A percentile compares a stretch with the other conserved stretches of the same genome.
Conservation (phyloP, 1,140 invertebrate species). For the Bathynomus jamesi region DNA sequence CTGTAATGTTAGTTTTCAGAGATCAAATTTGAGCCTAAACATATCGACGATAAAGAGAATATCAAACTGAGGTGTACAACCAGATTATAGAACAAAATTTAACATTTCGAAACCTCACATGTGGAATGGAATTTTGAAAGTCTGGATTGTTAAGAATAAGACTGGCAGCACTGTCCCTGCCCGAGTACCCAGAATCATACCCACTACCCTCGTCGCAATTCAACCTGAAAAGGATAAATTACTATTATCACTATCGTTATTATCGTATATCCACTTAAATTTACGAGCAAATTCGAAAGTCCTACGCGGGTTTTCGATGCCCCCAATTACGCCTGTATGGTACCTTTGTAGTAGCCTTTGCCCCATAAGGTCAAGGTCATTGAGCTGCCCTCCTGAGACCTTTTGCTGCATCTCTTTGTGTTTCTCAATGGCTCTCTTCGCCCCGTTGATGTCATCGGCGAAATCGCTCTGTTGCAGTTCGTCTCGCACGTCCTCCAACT, state of each 20-base stretch:
- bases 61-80: too few species aligned
- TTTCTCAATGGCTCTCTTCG: slow-evolving; percentile 80
- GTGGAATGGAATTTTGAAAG: slow-evolving; percentile 47
- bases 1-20: too few species aligned
- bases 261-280: too few species aligned
- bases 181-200: slow-evolving; percentile 51
- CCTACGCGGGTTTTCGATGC: too few species aligned
- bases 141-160: slow-evolving; percentile 63
- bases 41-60: too few species aligned
- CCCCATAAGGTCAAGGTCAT: slow-evolving; percentile 73
- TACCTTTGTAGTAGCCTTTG: slow-evolving; percentile 58
- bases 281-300: too few species aligned
- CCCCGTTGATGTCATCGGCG: slow-evolving; percentile 81
- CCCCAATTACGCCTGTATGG: too few species aligned
- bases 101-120: too few species aligned
- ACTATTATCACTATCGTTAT: too few species aligned
- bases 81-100: too few species aligned
- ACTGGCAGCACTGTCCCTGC: slow-evolving; percentile 51
- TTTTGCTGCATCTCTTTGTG: slow-evolving; percentile 92
- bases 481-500: slow-evolving; percentile 78
- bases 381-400: slow-evolving; percentile 84
- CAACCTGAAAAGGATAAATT: slow-evolving; percentile 42
- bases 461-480: slow-evolving; percentile 83
- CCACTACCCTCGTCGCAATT: slow-evolving; percentile 43
- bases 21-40: too few species aligned